phyloP scores from a whole-genome alignment of 2,113 vertebrate genomes.

The Shinisaurus crocodilurus region DNA sequence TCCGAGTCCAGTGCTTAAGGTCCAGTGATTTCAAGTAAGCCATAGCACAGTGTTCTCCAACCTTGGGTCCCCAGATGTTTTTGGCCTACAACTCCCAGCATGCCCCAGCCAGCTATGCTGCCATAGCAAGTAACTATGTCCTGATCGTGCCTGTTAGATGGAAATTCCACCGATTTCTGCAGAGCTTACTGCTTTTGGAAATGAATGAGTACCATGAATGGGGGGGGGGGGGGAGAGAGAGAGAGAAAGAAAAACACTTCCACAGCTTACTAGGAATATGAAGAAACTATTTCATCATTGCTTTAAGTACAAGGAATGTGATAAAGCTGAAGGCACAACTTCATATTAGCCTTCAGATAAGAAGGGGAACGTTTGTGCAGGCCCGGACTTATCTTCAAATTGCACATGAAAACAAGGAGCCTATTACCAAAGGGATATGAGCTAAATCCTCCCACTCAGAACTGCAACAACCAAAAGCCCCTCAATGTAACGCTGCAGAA shows the following conservation, averaged over 20 bases:
- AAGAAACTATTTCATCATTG: slow-evolving; percentile 32
- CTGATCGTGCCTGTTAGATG: neutral
- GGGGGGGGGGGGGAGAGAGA: slow-evolving; percentile 29
- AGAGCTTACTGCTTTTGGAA: neutral
- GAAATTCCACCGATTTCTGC: neutral
- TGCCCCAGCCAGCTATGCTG: no score
- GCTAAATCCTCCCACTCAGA: neutral
- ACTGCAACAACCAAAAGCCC: slow-evolving; percentile 14
- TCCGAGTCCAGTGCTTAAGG: neutral
- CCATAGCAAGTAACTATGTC: slow-evolving; percentile 26
- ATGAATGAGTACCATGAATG: neutral
- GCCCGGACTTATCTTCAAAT: slow-evolving; percentile 15
- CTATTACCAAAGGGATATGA: slow-evolving; percentile 7
- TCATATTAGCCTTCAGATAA: slow-evolving; percentile 24
- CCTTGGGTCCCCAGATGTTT: no score
- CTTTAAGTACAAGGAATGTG: slow-evolving; percentile 28
- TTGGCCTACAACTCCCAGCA: no score
- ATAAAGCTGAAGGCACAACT: slow-evolving; percentile 39
- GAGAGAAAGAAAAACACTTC: neutral
- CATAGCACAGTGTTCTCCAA: no score
- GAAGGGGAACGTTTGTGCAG: neutral
- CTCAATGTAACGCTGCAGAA: fast-evolving
- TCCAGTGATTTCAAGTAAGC: slow-evolving; percentile 26
- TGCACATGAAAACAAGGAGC: neutral
- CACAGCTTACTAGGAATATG: neutral